Conservation (phyloP, 2,113 vertebrate species). For the Isurus oxyrinchus region DNA sequence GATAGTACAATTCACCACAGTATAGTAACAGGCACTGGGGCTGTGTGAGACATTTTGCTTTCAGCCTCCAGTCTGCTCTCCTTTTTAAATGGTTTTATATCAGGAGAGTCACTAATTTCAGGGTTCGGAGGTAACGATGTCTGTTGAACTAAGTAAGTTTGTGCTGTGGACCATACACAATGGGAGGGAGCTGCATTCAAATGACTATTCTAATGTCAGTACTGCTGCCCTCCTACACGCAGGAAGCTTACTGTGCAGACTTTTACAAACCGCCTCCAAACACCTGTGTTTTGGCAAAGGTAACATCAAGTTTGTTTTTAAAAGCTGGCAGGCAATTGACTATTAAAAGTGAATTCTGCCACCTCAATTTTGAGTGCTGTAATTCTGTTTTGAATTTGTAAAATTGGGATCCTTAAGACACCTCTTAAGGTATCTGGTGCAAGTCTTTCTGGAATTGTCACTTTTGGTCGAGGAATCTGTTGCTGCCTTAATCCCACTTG, state of each 20-base stretch:
- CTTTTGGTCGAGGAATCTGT: background rate
- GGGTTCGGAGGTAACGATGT: background rate
- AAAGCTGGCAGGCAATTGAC: background rate
- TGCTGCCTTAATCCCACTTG: background rate
- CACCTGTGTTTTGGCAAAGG: constrained; percentile 16
- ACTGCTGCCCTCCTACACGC: constrained; percentile 27
- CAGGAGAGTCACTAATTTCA: background rate
- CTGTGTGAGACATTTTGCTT: background rate
- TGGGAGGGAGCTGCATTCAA: background rate
- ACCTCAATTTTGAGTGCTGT: background rate
- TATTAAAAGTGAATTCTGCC: background rate
- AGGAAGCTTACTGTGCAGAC: background rate
- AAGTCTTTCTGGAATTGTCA: background rate
- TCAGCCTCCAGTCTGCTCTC: background rate
- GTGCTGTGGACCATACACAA: background rate
- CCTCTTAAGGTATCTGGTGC: background rate
- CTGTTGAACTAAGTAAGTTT: background rate
- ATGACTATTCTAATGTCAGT: background rate
- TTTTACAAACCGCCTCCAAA: constrained; percentile 23
- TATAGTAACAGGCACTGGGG: background rate
- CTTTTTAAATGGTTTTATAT: background rate
- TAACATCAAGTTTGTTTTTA: constrained; percentile 16
- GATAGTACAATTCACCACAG: background rate
- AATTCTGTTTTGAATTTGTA: background rate
- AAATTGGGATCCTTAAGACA: background rate